Base-by-base conservation (phyloP, 2,113 vertebrate genomes). In the Daubentonia madagascariensis region DNA sequence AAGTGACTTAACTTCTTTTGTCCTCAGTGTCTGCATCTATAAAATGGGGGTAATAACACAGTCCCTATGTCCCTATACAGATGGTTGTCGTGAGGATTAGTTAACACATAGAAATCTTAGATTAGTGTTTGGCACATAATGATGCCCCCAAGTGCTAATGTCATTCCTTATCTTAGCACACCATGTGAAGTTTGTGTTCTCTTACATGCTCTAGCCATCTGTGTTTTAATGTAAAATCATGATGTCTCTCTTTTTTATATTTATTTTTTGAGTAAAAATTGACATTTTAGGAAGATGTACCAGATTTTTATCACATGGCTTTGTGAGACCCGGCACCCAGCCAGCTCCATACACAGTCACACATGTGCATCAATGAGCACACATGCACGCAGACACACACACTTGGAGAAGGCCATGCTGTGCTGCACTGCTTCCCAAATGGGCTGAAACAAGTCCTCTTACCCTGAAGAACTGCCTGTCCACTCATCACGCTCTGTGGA, bases 241-340 rank as follows among this genome's bases (percentile, higher is more conserved):
- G 63, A 37, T 23, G 13, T 76, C 50, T 83, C 83, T 28, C 16
- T 86, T 54, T 83, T 61, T 78, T 50, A 22, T 65, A 50, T 78
- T 84, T 35, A 25, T 13, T 32, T 54, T 72, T 63, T 89, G 14
- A 88, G 78, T 91, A 40, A 25, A 79, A 94, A 79, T 37, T 67
- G 85, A 86, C 86, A 76, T 72, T 92, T 97, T 30, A 50, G 94
- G 67, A 96, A 96, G 73, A 84, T 70, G 73, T 65, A 61, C 73
- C 85, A 84, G 73, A 92, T 96, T 95, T 95, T 94, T 89, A 75
- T 96, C 95, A 70, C 63, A 61, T 75, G 89, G 78, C 72, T 96
- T 52, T 45, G 20, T 16, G 63, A 97, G 89, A 37, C 68, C 59
- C 0, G 8, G 89, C 54, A 9, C 20, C 20, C 57, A 48, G 85